Evolutionary conservation across 2,113 vertebrate species (phyloP), one percentile per base, ranked within the genome.

Genomic region (Poeciliopsis turrubarensis): DNA sequence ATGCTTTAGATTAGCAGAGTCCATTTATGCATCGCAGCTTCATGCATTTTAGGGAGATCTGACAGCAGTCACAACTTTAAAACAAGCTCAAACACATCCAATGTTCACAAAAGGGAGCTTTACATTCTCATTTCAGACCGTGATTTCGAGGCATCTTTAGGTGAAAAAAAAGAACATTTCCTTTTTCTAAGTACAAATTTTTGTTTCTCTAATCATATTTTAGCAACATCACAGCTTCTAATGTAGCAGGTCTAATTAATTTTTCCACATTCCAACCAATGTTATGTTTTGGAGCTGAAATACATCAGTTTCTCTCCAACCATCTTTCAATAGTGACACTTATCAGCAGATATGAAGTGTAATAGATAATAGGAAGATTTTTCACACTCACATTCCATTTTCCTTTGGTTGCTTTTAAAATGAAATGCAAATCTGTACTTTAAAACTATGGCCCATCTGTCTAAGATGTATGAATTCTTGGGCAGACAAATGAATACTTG

Each of bases 121-220:
- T 30, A 30, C 57, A 32, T 77, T 66, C 71, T 32, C 31, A 61
- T 71, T 65, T 29, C 11, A 71, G 68, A 44, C 15, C 5, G 1
- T 60, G 41, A 54, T 5, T 44, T 34, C 62, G 25, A 26, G 37
- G 32, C 54, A 34, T 70, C 25, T 12, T 61, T 41, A 15, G 15
- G 39, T 41, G 4, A 41, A 41, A 5, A 12, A 12, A 15, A 13
- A 41, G 3, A 14, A 15, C 3, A 41, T 15, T 41, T 41, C 39
- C 14, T 41, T 14, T 41, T 41, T 41, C 39, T 41, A 41, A 41
- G 44, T 5, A 3, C 44, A 47, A 47, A 15, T 0, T 6, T 47
- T 19, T 47, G 4, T 47, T 5, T 47, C 5, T 15, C 12, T 44
- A 47, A 47, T 17, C 44, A 47, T 19, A 19, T 47, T 47, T 47